Evolutionary conservation across 2,113 vertebrate genomes (phyloP).

Genomic region (Coryphaenoides rupestris): DNA sequence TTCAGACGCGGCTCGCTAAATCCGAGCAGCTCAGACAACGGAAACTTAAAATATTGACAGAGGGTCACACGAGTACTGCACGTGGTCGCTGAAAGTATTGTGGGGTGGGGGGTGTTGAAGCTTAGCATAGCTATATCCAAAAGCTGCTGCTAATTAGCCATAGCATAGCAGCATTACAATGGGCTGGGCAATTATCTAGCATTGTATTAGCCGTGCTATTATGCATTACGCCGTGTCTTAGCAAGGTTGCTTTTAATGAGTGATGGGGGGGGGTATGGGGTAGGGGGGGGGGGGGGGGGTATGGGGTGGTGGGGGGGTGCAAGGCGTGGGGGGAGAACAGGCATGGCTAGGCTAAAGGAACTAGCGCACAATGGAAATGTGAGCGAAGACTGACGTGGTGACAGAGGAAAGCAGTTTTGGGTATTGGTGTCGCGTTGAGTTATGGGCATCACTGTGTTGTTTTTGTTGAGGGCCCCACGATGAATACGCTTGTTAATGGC

Average conservation of each 20-base stretch:
- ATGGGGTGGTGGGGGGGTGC: too few species aligned
- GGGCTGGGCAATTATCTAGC: neutral
- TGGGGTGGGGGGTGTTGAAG: too few species aligned
- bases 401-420: slow-evolving; percentile 49
- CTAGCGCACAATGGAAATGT: slow-evolving; percentile 1
- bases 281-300: too few species aligned
- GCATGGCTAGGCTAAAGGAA: neutral
- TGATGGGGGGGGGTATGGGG: neutral
- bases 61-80: slow-evolving; percentile 53
- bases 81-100: slow-evolving; percentile 22
- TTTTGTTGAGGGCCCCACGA: slow-evolving; percentile 61
- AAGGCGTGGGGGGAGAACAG: neutral
- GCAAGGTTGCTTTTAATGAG: neutral
- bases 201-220: slow-evolving; percentile 25
- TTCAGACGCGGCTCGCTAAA: slow-evolving; percentile 41
- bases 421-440: slow-evolving; percentile 62
- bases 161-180: slow-evolving; percentile 7
- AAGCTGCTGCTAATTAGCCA: slow-evolving; percentile 9
- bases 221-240: neutral
- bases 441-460: slow-evolving; percentile 60
- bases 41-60: slow-evolving; percentile 63
- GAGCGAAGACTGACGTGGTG: slow-evolving; percentile 16
- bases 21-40: slow-evolving; percentile 58
- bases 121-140: neutral
- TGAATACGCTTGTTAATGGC: slow-evolving; percentile 69